A percentile compares a stretch with the other conserved stretches of the same genome.
Evolutionary conservation across 1,140 invertebrate genomes (phyloP).

Genomic region (Drosophila repleta): DNA sequence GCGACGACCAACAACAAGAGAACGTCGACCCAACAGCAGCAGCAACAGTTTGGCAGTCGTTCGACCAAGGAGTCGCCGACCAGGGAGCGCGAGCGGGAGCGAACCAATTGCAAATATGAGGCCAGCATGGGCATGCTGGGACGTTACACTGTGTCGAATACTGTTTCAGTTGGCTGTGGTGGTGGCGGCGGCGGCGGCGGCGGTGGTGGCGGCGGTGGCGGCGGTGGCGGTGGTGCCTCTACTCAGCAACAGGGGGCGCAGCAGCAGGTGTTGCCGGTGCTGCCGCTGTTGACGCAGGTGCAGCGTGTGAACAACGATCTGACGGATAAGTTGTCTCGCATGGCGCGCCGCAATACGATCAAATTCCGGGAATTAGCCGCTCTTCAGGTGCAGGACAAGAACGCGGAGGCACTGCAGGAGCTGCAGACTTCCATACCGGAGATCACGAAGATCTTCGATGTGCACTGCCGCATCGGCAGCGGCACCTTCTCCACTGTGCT

Average conservation of each 20-base stretch:
- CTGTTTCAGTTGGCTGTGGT: neutral
- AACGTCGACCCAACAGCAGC: neutral
- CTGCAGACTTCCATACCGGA: constrained; percentile 86
- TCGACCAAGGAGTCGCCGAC: constrained; percentile 1
- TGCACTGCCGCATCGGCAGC: constrained; percentile 90
- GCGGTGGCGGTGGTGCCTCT: too few species aligned
- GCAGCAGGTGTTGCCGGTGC: neutral
- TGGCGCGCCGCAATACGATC: constrained; percentile 37
- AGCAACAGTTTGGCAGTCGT: neutral
- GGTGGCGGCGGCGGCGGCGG: neutral
- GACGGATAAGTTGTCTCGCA: constrained; percentile 47
- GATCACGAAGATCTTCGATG: constrained; percentile 87
- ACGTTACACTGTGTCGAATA: constrained; percentile 15
- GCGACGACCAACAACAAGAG: neutral
- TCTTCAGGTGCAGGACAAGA: constrained; percentile 60
- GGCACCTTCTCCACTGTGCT: constrained; percentile 94
- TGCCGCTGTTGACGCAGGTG: constrained; percentile 26
- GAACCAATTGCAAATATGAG: constrained; percentile 12
- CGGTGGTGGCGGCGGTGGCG: too few species aligned
- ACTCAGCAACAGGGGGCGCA: neutral
- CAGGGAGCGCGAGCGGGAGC: constrained; percentile 1
- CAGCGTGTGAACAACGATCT: constrained; percentile 33
- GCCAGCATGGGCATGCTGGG: constrained; percentile 20
- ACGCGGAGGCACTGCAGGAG: constrained; percentile 84
- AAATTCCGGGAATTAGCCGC: constrained; percentile 48